A percentile compares a stretch with the other conserved stretches of the same genome.
phyloP scores from a whole-genome alignment of 2,888 invertebrate genomes.

The Netelia melanura region DNA sequence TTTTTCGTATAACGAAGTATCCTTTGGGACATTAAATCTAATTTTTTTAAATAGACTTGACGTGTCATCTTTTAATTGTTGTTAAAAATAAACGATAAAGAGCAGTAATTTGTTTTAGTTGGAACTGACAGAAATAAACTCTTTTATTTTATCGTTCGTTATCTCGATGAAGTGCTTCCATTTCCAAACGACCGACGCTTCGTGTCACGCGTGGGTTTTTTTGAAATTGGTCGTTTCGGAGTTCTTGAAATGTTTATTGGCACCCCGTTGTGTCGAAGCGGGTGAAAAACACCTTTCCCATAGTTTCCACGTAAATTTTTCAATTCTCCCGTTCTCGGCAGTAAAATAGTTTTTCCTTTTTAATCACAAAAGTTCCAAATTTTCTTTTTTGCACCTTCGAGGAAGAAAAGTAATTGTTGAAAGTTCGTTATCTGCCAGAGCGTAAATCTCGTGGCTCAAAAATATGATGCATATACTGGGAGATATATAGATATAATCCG shows the following conservation, averaged over 20 bases:
- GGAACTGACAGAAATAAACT: neutral
- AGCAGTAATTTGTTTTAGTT: neutral
- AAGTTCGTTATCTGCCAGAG: neutral
- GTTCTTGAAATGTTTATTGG: slow-evolving; percentile 24
- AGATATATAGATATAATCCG: neutral
- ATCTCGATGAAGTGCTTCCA: neutral
- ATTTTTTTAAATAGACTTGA: neutral
- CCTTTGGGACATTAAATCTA: neutral
- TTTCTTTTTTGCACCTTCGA: neutral
- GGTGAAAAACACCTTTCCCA: neutral
- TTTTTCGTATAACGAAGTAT: no score
- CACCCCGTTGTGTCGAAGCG: neutral
- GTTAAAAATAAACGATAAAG: no score
- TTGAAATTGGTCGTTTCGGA: slow-evolving; percentile 6
- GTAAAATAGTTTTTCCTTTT: neutral
- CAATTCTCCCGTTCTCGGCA: neutral
- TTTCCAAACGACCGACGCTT: neutral
- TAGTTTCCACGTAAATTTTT: neutral
- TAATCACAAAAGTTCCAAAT: neutral
- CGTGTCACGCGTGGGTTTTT: slow-evolving; percentile 22
- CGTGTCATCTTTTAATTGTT: neutral
- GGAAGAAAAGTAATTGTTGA: neutral
- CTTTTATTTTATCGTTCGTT: neutral
- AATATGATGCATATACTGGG: neutral
- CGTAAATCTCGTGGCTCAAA: neutral